phyloP scores from a whole-genome alignment of 2,888 invertebrate genomes.

The Agrilus cyanescens region DNA sequence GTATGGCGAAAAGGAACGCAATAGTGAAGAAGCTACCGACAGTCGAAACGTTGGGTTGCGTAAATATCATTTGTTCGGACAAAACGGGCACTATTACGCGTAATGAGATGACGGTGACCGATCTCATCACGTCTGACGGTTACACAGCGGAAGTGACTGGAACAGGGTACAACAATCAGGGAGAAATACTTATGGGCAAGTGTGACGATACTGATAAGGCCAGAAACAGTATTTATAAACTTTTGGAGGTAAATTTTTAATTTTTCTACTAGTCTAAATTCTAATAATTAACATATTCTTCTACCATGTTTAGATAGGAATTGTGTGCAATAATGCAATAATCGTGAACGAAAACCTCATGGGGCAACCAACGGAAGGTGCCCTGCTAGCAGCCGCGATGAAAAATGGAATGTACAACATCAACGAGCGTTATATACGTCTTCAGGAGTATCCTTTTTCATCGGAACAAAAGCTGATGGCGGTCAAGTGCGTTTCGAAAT shows the following conservation, averaged over 20 bases:
- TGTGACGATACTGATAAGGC: conserved; percentile 66
- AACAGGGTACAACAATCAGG: conserved; percentile 81
- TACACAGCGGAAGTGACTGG: conserved; percentile 86
- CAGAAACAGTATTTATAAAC: conserved; percentile 58
- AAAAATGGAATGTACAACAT: conserved; percentile 83
- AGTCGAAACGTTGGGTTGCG: conserved; percentile 94
- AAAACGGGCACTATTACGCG: conserved; percentile 98
- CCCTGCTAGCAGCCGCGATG: conserved; percentile 81
- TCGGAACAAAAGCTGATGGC: conserved; percentile 99
- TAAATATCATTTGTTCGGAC: conserved; percentile 93
- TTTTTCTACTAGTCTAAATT: not conserved
- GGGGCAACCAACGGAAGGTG: conserved; percentile 98
- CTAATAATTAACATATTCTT: conserved; percentile 1
- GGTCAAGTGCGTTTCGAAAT: conserved; percentile 79
- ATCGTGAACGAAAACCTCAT: conserved; percentile 74
- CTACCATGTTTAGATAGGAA: conserved; percentile 61
- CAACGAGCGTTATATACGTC: conserved; percentile 65
- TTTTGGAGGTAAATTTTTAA: conserved; percentile 60
- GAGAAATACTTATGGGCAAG: conserved; percentile 70
- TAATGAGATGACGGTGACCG: conserved; percentile 99
- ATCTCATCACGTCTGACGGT: conserved; percentile 83
- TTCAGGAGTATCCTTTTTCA: conserved; percentile 93
- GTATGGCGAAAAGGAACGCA: conserved; percentile 95
- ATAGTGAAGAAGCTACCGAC: conserved; percentile 98
- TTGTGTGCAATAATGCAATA: conserved; percentile 90